Conservation (phyloP, 1,140 invertebrate genomes). For the Lepidurus couesii region DNA sequence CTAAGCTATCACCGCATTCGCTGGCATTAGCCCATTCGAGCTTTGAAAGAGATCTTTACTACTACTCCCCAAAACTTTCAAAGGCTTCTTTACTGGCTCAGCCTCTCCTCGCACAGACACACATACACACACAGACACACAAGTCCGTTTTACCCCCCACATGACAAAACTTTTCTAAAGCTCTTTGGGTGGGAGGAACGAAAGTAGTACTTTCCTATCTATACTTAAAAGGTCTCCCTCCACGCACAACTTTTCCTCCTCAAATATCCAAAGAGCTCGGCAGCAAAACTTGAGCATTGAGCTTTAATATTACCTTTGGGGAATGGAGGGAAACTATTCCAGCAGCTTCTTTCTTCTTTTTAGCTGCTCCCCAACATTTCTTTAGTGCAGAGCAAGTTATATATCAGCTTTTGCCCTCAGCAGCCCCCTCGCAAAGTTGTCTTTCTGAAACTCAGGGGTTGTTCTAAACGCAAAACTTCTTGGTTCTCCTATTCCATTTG, state of each 20-base stretch:
- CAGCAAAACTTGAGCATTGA: background rate
- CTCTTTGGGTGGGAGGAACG: background rate
- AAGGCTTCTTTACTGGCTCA: background rate
- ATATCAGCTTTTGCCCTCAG: background rate
- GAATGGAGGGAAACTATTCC: background rate
- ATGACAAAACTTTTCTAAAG: background rate
- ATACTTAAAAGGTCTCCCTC: background rate
- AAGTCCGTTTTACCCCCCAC: background rate
- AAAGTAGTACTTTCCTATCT: slow-evolving; percentile 15
- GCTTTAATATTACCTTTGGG: background rate
- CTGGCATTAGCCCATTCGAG: background rate
- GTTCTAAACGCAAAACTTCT: background rate
- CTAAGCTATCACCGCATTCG: background rate
- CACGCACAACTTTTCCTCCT: background rate
- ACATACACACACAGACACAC: background rate
- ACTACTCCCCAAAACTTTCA: background rate
- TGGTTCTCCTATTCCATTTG: background rate
- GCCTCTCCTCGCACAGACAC: background rate
- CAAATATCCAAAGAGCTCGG: background rate
- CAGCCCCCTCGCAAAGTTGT: background rate
- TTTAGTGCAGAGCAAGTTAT: background rate
- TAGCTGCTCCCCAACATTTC: background rate
- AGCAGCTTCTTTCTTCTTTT: background rate
- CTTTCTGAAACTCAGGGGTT: background rate
- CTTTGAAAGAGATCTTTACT: background rate